Evolutionary conservation across 2,888 invertebrate genomes (phyloP), one percentile per base, ranked within the genome.

Genomic region (Cosmopolites sordidus): DNA sequence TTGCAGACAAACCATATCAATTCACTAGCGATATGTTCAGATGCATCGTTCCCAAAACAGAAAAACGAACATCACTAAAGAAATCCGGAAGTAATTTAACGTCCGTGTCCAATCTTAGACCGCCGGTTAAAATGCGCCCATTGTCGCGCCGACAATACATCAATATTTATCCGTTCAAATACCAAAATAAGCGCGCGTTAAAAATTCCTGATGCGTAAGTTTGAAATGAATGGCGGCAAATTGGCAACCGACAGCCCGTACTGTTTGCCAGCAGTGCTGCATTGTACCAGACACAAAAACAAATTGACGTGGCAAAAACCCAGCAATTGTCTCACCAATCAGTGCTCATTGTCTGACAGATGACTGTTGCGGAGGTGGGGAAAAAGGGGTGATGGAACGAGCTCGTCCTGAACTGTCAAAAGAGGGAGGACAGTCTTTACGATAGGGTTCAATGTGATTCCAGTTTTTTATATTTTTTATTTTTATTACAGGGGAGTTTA

Each of bases 231-330:
- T 70, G 70, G 70, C 66, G 63, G 66, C 67, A 72, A 74, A 73
- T 73, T 74, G 72, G 65, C 67, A 68, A 64, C 66, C 62, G 58
- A 65, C 64, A 66, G 66, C 64, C 60, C 62, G 64, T 62, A 65
- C 60, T 72, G 73, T 72, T 73, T 72, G 71, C n/a, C 69, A 65
- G 61, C 69, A 70, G 70, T 70, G 58, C 69, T 63, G 65, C 64
- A 71, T 73, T 74, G 73, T 73, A 57, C 51, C 47, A 61, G 60
- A 66, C 66, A 73, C 49, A 73, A 74, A 74, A 74, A 73, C 73
- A 73, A 73, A 74, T 74, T 73, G 73, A 71, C 73, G 71, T 71
- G 68, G 70, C 70, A 73, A 74, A 74, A 74, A 73, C 72, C 72
- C 40, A 63, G 61, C 73, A 66, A 73, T 74, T 74, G 73, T 74